Conservation (phyloP, 2,113 vertebrate species). For the Percina caprodes region DNA sequence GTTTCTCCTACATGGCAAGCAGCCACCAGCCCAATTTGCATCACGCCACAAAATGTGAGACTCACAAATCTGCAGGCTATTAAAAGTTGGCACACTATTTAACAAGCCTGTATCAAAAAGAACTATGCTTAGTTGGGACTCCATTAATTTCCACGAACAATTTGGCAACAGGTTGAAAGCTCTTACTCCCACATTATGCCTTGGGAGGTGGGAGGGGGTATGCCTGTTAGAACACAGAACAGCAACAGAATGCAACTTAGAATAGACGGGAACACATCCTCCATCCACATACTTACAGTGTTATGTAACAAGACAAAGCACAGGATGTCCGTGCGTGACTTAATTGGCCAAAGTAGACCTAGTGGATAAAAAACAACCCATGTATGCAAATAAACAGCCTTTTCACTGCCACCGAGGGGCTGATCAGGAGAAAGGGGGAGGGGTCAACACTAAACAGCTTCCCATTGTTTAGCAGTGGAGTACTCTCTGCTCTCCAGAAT, state of each 20-base stretch:
- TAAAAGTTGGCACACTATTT: background rate
- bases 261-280: background rate
- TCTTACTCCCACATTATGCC: background rate
- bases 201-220: background rate
- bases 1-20: background rate
- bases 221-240: constrained; percentile 15
- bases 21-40: background rate
- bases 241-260: background rate
- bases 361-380: constrained; percentile 24
- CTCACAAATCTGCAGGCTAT: constrained; percentile 4
- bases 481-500: constrained; percentile 62
- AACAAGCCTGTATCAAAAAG: background rate
- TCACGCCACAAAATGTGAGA: background rate
- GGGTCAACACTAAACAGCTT: constrained; percentile 55
- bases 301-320: constrained; percentile 54
- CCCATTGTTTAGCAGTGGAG: constrained; percentile 55
- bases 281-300: background rate
- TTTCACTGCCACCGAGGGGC: constrained; percentile 1
- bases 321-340: constrained; percentile 22
- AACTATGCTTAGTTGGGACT: accelerated
- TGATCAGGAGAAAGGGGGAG: background rate
- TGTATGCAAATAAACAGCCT: constrained; percentile 52
- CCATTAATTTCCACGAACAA: background rate
- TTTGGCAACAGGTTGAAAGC: background rate
- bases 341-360: constrained; percentile 10